Conservation (phyloP, 2,113 vertebrate species). For the Chinchilla lanigera region DNA sequence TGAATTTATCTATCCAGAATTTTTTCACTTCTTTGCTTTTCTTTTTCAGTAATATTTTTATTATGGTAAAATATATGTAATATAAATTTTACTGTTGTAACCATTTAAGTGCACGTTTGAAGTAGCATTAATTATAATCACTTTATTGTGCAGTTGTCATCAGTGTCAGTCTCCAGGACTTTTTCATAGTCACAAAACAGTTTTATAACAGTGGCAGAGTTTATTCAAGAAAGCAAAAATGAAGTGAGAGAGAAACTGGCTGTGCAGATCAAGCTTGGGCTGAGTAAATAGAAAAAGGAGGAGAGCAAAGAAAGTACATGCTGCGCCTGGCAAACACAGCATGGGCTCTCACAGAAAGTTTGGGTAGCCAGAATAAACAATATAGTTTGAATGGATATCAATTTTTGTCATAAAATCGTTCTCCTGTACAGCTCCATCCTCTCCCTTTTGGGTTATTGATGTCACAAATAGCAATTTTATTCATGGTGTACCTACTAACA, state of each 20-base stretch:
- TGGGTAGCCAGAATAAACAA: neutral
- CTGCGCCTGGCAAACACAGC: neutral
- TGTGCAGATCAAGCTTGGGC: neutral
- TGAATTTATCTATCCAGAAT: constrained; percentile 9
- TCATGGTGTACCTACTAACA: neutral
- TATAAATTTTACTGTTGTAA: neutral
- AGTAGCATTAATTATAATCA: neutral
- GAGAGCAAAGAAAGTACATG: neutral
- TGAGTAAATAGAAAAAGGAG: neutral
- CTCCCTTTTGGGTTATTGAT: neutral
- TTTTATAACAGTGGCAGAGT: neutral
- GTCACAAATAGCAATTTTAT: neutral
- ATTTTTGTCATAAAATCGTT: neutral
- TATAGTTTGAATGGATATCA: constrained; percentile 8
- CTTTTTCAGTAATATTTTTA: constrained; percentile 1
- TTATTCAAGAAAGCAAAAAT: neutral
- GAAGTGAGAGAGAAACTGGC: neutral
- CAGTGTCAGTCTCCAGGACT: neutral
- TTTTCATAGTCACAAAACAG: neutral
- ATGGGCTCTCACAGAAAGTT: neutral
- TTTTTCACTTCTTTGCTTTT: neutral
- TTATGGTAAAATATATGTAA: neutral
- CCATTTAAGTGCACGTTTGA: neutral
- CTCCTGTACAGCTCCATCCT: neutral
- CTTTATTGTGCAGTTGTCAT: neutral